Evolutionary conservation across 2,113 vertebrate species (phyloP), one percentile per base, ranked within the genome.

Genomic region (Limnothrissa miodon): DNA sequence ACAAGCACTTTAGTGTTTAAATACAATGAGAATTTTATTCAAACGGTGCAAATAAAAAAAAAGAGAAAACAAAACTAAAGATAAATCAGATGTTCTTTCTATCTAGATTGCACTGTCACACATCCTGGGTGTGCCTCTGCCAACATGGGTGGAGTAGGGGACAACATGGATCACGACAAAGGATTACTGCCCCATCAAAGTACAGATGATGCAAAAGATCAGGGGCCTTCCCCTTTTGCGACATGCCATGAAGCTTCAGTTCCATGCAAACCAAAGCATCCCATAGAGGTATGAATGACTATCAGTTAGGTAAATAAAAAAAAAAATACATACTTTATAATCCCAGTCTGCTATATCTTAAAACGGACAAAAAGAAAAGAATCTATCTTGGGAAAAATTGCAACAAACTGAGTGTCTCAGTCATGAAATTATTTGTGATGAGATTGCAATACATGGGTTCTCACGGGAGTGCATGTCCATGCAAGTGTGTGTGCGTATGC

Each of bases 21-120:
- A 94, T 93, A 94, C 92, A 92, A 94, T 92, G 90, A 94, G 87
- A 93, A 94, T 95, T 88, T 95, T 95, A 95, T 95, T 95, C 92
- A 94, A 95, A 95, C 89, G 90, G 93, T 95, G 94, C 93, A 94
- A 94, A 95, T 93, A 88, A 1, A n/a, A 88, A 88, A 87, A 48
- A 45, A 80, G 78, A 83, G 87, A 46, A 92, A 80, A 85, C 91
- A 82, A 11, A 51, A 78, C 66, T 25, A 70, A 79, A 85, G 85
- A 88, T 89, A 93, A 92, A 90, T 90, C 88, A 89, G 92, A 92
- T 93, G 92, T 92, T 93, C 90, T 93, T 91, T 92, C 92, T 87
- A 80, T 92, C 89, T 89, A 92, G 91, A 94, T 93, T 92, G 92
- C 93, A 92, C 88, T 80, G 90, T 91, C 91, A 92, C 89, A 90